These are phyloP conservation scores for Lucilia cuprina DNA, from an alignment of 1,140 invertebrate species.

Conservation along the genomic window DNA sequence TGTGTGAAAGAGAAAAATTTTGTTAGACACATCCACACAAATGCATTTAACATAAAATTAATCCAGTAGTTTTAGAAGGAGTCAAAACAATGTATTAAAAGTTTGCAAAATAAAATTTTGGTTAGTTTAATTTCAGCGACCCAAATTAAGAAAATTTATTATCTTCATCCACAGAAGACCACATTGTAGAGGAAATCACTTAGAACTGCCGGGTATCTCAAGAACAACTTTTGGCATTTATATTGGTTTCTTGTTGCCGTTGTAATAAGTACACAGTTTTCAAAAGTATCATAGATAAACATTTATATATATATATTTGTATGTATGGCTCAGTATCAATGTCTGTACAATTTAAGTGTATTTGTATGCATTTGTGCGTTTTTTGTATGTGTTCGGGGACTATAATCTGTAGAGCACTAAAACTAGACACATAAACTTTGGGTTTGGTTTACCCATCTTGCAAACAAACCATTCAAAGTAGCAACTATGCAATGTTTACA, in stretches of 20 bases:
- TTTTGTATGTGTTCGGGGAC: neutral
- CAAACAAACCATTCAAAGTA: neutral
- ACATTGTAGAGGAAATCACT: too few relatives aligned
- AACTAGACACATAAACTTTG: neutral
- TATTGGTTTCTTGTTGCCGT: slow-evolving; percentile 15
- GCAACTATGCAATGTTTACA: neutral
- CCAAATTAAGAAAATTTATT: too few relatives aligned
- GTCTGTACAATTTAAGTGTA: neutral
- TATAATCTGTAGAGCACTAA: neutral
- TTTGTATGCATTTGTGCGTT: too few relatives aligned
- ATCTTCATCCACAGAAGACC: too few relatives aligned
- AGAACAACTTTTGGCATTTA: neutral
- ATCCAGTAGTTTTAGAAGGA: too few relatives aligned
- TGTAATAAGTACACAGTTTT: neutral
- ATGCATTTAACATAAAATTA: too few relatives aligned
- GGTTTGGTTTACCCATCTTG: neutral
- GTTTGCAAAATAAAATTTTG: too few relatives aligned
- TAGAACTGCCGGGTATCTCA: too few relatives aligned
- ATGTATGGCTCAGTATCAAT: too few relatives aligned
- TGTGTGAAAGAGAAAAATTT: neutral
- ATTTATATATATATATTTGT: neutral
- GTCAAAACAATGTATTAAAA: too few relatives aligned
- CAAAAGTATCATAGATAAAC: neutral
- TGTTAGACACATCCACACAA: too few relatives aligned
- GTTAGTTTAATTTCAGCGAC: too few relatives aligned